These are phyloP conservation scores for Cataglyphis albicans DNA, from an alignment of 2,888 invertebrate genomes.

Conservation along the genomic window DNA sequence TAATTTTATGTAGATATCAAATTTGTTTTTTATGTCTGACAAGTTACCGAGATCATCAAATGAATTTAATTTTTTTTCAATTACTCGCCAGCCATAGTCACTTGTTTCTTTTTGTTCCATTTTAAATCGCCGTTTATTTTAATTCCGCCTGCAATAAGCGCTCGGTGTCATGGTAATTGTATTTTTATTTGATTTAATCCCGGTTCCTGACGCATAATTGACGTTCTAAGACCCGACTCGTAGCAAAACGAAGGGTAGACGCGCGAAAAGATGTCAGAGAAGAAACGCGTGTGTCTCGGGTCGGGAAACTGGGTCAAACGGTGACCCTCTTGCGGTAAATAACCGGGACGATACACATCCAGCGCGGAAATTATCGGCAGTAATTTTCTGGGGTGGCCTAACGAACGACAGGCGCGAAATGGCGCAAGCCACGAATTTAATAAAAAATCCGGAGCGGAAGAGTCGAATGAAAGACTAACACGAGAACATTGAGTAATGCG, in stretches of 20 bases:
- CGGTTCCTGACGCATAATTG: conserved; percentile 41
- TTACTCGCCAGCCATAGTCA: conserved; percentile 2
- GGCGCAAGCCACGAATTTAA: not conserved
- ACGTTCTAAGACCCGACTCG: conserved; percentile 46
- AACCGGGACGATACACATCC: conserved; percentile 69
- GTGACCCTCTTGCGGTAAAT: conserved; percentile 81
- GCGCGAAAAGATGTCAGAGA: conserved; percentile 30
- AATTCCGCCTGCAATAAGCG: conserved; percentile 25
- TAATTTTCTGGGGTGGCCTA: conserved; percentile 51
- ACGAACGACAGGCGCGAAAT: conserved; percentile 29
- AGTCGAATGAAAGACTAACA: not conserved
- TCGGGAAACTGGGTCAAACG: conserved; percentile 81
- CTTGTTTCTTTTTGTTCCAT: conserved; percentile 19
- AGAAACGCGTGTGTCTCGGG: conserved; percentile 63
- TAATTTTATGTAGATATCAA: not conserved
- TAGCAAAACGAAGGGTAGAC: conserved; percentile 9
- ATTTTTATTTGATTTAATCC: conserved; percentile 42
- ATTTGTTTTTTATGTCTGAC: not conserved
- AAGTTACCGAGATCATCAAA: conserved; percentile 1
- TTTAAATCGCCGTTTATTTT: conserved; percentile 27
- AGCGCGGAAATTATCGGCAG: conserved; percentile 54
- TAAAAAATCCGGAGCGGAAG: not conserved
- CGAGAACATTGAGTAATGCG: not conserved
- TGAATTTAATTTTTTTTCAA: not conserved
- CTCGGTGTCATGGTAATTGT: conserved; percentile 33